Conservation (phyloP, 1,140 invertebrate genomes). For the Spodoptera litura region DNA sequence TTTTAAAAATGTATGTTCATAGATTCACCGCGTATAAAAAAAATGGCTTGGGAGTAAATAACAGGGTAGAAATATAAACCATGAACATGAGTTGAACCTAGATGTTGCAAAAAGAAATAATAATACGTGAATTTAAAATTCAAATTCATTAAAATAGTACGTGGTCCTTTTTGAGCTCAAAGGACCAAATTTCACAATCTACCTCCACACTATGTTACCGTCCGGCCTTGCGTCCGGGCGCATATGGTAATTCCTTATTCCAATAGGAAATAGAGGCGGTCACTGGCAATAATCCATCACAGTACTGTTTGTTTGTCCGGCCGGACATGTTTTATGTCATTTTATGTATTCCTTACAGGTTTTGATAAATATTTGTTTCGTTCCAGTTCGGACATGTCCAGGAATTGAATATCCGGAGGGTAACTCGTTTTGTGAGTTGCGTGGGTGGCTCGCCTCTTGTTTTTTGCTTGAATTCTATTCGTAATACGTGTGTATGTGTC, state of each 20-base stretch:
- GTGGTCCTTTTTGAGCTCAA: not conserved
- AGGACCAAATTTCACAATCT: constrained; percentile 48
- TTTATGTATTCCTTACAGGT: constrained; percentile 85
- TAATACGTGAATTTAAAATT: too few relatives aligned
- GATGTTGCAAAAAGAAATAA: too few relatives aligned
- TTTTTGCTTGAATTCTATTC: constrained; percentile 41
- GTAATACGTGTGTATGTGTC: constrained; percentile 6
- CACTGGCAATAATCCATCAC: constrained; percentile 85
- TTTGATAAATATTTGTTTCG: constrained; percentile 85
- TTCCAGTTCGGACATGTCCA: constrained; percentile 78
- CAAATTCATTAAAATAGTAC: too few relatives aligned
- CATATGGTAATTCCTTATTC: constrained; percentile 86
- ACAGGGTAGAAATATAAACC: too few relatives aligned
- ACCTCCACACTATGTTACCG: constrained; percentile 57
- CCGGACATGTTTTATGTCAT: constrained; percentile 80
- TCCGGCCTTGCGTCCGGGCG: constrained; percentile 52
- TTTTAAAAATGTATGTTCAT: too few relatives aligned
- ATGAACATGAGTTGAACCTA: too few relatives aligned
- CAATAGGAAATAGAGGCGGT: constrained; percentile 85
- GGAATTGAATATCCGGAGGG: constrained; percentile 82
- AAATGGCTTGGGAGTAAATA: too few relatives aligned
- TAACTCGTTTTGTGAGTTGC: constrained; percentile 76
- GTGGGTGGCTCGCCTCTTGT: constrained; percentile 53
- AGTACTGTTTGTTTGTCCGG: constrained; percentile 71
- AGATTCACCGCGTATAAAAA: too few relatives aligned